Evolutionary conservation across 2,113 vertebrate species (phyloP).

Genomic region (Notarius quadriscutis): DNA sequence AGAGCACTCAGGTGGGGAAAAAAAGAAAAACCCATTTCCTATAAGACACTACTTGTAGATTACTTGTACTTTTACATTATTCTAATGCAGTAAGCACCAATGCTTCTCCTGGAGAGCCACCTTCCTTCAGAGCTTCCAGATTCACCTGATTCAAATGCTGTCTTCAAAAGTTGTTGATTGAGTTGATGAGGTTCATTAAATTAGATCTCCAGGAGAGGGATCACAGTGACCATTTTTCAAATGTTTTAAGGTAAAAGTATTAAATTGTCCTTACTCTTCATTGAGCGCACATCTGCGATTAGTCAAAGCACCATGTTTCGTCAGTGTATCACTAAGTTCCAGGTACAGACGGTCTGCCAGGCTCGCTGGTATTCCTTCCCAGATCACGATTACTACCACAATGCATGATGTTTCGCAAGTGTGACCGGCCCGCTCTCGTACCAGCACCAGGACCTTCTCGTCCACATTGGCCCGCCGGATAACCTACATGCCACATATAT

Average conservation of each 20-base stretch:
- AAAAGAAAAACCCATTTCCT: background rate
- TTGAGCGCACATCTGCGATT: constrained; percentile 92
- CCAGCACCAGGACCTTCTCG: constrained; percentile 92
- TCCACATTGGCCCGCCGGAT: constrained; percentile 83
- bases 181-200: background rate
- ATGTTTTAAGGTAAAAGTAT: background rate
- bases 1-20: background rate
- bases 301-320: constrained; percentile 84
- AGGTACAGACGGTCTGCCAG: constrained; percentile 87
- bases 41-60: background rate
- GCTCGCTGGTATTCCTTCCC: constrained; percentile 85
- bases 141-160: background rate
- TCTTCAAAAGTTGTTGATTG: background rate
- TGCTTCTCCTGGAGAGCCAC: background rate
- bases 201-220: background rate
- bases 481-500: constrained; percentile 74
- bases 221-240: background rate
- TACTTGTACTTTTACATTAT: background rate
- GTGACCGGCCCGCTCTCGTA: constrained; percentile 87
- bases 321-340: constrained; percentile 84
- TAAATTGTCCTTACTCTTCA: constrained; percentile 84
- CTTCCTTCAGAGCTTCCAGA: background rate
- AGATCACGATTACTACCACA: constrained; percentile 89
- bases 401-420: constrained; percentile 86
- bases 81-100: background rate